A percentile compares a stretch with the other conserved stretches of the same genome.
These are phyloP conservation scores for Tetrapedia diversipes DNA, from an alignment of 2,888 invertebrate species.

Conservation along the genomic window DNA sequence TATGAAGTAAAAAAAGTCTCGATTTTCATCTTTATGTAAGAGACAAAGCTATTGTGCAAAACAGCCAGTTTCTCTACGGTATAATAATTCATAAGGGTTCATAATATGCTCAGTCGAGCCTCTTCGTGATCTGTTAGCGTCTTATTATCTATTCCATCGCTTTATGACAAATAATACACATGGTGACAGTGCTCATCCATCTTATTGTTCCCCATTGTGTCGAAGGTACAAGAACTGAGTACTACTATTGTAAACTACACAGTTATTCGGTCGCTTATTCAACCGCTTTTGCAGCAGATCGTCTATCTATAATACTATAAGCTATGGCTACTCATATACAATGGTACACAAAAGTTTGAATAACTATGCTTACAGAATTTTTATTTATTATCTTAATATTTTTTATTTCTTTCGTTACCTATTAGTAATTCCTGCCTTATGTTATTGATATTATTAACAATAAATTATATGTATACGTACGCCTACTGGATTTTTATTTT, in stretches of 20 bases:
- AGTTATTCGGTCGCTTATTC: constrained; percentile 41
- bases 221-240: constrained; percentile 5
- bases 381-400: too few species aligned
- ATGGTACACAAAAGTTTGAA: too few species aligned
- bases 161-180: constrained; percentile 58
- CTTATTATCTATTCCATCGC: constrained; percentile 42
- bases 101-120: not conserved
- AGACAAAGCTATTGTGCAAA: not conserved
- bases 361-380: too few species aligned
- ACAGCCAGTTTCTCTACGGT: not conserved
- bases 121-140: constrained; percentile 4
- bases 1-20: not conserved
- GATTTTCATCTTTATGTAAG: not conserved
- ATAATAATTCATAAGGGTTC: constrained; percentile 3
- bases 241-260: constrained; percentile 27
- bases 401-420: too few species aligned
- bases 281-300: constrained; percentile 24
- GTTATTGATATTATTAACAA: too few species aligned
- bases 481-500: too few species aligned
- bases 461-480: too few species aligned
- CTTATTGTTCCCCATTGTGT: constrained; percentile 48
- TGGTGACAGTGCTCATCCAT: constrained; percentile 48
- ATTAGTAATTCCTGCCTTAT: too few species aligned
- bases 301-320: constrained; percentile 42
- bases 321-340: not conserved